phyloP scores from a whole-genome alignment of 1,140 invertebrate genomes.

The Eciton burchellii region DNA sequence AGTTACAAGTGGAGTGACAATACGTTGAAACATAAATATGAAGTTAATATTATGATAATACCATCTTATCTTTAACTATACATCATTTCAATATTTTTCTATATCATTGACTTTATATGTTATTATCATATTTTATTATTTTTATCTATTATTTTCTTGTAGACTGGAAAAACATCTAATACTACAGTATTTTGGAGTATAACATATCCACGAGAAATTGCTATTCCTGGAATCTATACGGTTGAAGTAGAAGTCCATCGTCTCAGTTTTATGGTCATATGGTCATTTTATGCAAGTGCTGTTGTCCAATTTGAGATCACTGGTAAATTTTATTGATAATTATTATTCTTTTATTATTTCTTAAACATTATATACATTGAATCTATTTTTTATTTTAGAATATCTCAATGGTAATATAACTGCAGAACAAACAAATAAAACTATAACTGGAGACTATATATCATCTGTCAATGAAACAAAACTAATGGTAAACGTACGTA shows the following conservation, averaged over 20 bases:
- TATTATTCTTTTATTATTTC: background rate
- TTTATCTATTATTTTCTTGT: slow-evolving; percentile 18
- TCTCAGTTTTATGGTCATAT: slow-evolving; percentile 75
- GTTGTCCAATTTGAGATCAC: slow-evolving; percentile 87
- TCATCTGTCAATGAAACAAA: slow-evolving; percentile 87
- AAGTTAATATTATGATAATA: slow-evolving; percentile 80
- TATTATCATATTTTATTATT: slow-evolving; percentile 21
- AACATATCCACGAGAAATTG: slow-evolving; percentile 85
- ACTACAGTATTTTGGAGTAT: slow-evolving; percentile 86
- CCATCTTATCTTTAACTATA: slow-evolving; percentile 9
- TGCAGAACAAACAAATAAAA: slow-evolving; percentile 87
- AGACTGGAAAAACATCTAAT: slow-evolving; percentile 67
- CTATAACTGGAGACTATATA: slow-evolving; percentile 87
- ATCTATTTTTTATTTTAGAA: slow-evolving; percentile 81
- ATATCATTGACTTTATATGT: background rate
- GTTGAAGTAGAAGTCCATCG: slow-evolving; percentile 87
- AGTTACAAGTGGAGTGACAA: slow-evolving; percentile 87
- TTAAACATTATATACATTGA: background rate
- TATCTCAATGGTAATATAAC: slow-evolving; percentile 88
- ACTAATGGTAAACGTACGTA: slow-evolving; percentile 87
- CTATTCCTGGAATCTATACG: slow-evolving; percentile 87
- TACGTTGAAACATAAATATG: slow-evolving; percentile 84
- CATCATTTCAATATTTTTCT: slow-evolving; percentile 1
- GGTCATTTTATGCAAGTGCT: slow-evolving; percentile 81
- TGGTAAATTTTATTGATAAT: slow-evolving; percentile 82